Evolutionary conservation across 1,140 invertebrate species (phyloP).

Genomic region (Drosophila littoralis): DNA sequence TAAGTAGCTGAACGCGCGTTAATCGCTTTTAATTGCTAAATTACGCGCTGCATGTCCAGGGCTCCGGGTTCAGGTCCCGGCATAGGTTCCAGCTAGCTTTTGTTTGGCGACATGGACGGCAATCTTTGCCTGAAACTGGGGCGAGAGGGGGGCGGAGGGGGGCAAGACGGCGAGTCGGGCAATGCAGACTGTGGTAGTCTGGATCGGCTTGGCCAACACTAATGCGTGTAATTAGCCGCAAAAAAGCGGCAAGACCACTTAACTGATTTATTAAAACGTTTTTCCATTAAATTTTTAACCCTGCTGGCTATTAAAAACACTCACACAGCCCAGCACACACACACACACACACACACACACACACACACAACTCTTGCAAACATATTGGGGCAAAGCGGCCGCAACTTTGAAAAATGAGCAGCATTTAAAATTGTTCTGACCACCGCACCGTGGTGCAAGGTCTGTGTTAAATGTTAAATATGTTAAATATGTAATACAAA

Average conservation of each 20-base stretch:
- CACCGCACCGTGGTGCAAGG: constrained; percentile 41
- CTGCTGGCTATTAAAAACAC: constrained; percentile 80
- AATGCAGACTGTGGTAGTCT: neutral
- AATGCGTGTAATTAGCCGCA: constrained; percentile 83
- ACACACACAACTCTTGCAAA: constrained; percentile 31
- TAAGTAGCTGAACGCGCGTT: constrained; percentile 68
- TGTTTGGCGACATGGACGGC: constrained; percentile 1
- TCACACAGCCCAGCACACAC: constrained; percentile 38
- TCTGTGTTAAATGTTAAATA: neutral
- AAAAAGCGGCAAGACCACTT: constrained; percentile 83
- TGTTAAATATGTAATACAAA: neutral
- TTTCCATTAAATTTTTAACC: constrained; percentile 83
- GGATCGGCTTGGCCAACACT: constrained; percentile 65
- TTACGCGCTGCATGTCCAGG: constrained; percentile 72
- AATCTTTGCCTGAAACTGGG: neutral
- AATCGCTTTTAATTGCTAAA: constrained; percentile 83
- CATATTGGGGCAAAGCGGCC: constrained; percentile 65
- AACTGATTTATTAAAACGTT: constrained; percentile 83
- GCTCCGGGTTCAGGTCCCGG: neutral
- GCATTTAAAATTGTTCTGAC: constrained; percentile 72
- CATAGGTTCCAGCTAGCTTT: neutral
- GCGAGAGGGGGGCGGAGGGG: neutral
- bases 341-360: constrained; percentile 38
- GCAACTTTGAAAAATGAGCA: constrained; percentile 75
- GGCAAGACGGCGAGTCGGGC: neutral